These are phyloP conservation scores for Ostrea denselamellosa DNA, from an alignment of 1,140 invertebrate genomes.

Conservation along the genomic window DNA sequence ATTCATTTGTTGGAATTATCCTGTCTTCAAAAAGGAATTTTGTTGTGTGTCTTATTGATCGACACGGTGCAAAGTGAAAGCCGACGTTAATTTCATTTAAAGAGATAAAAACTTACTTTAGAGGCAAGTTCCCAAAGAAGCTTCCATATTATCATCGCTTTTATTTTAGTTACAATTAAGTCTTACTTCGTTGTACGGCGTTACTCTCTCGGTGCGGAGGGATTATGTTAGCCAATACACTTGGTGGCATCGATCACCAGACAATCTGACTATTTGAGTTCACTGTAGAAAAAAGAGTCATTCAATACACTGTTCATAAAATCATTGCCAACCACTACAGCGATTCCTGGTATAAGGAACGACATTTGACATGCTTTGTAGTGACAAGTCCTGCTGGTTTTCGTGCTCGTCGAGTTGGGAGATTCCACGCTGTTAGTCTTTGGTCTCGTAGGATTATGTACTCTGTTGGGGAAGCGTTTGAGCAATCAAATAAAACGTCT, in stretches of 20 bases:
- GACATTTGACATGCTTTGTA: constrained; percentile 26
- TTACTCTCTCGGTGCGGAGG: not conserved
- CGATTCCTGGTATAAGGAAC: not conserved
- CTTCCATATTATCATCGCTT: not conserved
- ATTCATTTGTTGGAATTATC: constrained; percentile 21
- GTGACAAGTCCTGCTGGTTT: not conserved
- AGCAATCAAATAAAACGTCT: constrained; percentile 12
- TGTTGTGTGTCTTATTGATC: not conserved
- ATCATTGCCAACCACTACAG: not conserved
- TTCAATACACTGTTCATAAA: constrained; percentile 20
- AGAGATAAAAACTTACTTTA: not conserved
- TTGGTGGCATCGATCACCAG: constrained; percentile 15
- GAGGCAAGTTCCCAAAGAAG: not conserved
- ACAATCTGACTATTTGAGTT: not conserved
- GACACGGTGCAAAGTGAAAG: not conserved
- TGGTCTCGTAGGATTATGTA: constrained; percentile 1
- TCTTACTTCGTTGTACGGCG: not conserved
- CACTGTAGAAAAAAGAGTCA: not conserved
- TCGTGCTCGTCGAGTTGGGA: not conserved
- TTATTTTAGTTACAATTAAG: not conserved
- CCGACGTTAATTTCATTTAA: not conserved
- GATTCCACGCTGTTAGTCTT: not conserved
- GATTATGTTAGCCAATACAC: constrained; percentile 23
- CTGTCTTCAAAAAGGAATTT: not conserved
- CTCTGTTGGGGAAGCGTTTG: not conserved